Conservation (phyloP, 2,113 vertebrate genomes). For the Taxidea taxus region DNA sequence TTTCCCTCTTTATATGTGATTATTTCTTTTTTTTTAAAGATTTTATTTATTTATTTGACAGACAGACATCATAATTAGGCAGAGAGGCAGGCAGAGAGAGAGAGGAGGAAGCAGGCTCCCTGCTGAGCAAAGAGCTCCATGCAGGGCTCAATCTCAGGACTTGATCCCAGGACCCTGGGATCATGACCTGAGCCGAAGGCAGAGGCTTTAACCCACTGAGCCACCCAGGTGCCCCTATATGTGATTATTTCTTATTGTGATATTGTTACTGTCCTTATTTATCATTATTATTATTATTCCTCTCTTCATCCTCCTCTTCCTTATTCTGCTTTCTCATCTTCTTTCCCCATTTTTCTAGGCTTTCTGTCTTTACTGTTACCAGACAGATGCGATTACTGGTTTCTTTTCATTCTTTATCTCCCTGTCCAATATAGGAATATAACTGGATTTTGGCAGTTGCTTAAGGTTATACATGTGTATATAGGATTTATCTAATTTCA, state of each 20-base stretch:
- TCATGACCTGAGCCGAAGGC: no score
- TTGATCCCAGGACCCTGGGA: no score
- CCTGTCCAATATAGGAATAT: neutral
- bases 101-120: no score
- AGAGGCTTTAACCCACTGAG: no score
- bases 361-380: neutral
- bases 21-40: no score
- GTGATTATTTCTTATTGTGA: neutral
- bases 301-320: neutral
- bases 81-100: no score
- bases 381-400: neutral
- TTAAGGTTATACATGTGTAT: neutral
- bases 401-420: neutral
- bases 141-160: no score
- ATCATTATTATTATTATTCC: neutral
- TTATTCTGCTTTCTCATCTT: neutral
- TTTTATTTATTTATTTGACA: no score
- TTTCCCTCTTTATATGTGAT: neutral
- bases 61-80: no score
- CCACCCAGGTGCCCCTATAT: no score
- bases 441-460: neutral
- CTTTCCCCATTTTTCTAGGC: neutral
- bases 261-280: neutral
- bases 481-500: neutral
- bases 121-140: no score